Base-by-base conservation (phyloP, 2,113 vertebrate genomes). In the Chitala chitala region DNA sequence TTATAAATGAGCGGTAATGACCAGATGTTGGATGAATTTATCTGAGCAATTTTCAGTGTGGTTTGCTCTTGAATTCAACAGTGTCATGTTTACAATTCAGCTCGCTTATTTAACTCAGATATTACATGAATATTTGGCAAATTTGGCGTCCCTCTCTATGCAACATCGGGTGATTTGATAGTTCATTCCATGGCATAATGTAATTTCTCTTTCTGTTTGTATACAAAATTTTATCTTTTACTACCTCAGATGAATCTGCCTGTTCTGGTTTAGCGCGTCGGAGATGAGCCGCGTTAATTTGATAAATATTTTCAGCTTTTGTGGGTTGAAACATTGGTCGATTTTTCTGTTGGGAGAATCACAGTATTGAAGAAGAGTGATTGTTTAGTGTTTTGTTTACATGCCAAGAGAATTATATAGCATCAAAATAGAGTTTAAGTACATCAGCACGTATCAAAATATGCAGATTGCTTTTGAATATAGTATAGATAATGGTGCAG, bases 11-110 rank as follows among this genome's bases (percentile, higher is more conserved):
- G 72, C 78, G 78, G 79, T 89, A 88, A 86, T 89, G 84, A 88
- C 86, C 87, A 89, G 85, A 84, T 90, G 87, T 88, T 86, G 84
- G 83, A 86, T 82, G 80, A 81, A 82, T 88, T 88, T 86, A 82
- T 83, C 82, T 80, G 78, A 71, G 61, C 64, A 61, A 51, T 73
- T 77, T 76, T 76, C 78, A 33, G 64, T 74, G 77, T 20, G 80
- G 74, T 78, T 81, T 78, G 73, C 77, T 83, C 79, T 81, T 65
- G 53, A 79, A 74, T 82, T 81, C 78, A 78, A 65, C 69, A 76
- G 70, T 78, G 77, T 72, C 77, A 63, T 83, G 81, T 80, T 80
- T 82, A 81, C 78, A 69, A 70, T 79, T 79, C 56, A n/a, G 75
- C 50, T 51, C 71, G 64, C 65, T 3, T 70, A 68, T 76, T 79